Base-by-base conservation (phyloP, 1,140 invertebrate genomes). In the Zaprionus lachaisei region DNA sequence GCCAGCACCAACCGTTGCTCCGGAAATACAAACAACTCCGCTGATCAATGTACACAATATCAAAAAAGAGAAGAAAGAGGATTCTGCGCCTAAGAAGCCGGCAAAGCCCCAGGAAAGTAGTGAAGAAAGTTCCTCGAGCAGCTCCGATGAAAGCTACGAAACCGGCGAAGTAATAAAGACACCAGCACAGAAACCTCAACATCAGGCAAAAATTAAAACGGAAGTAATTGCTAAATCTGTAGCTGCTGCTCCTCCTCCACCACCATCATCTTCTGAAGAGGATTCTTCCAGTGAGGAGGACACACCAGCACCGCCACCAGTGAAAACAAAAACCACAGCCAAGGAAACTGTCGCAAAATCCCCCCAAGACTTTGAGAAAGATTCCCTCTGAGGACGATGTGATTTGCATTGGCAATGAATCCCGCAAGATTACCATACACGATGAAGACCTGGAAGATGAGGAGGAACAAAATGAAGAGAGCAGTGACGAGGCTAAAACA, bases 371-470 rank as follows among this genome's bases (percentile, higher is more conserved):
- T 26, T 2, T 69, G 0, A 91, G 73, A 26, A 79, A 81, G 61
- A 4, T 20, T 0, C 12, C 17, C 4, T 58, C 63, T 0, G 83
- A 92, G 61, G 91, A 92, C 15, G 91, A 92, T 62, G 83, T 92
- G 4, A 76, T 92, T 4, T 92, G 91, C 38, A 58, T 92, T 51
- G 91, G 91, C 1, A 66, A 70, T 24, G 56, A 79, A 17, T 80
- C 77, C n/a, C 79, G 73, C 0, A 81, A 82, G 17, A 83, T 74
- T 51, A 77, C 68, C 2, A 79, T 92, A 34, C 69, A 79, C 5
- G 90, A 90, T 63, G 86, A 91, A 4, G 83, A 83, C 11, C 57
- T 72, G 14, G 49, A 71, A 6, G 66, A 83, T 9, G 79, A 66
- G 7, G 77, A 41, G 5, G 51, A 1, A 12, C 47, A 44, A 6